These are phyloP conservation scores for Bombus soroeensis DNA, from an alignment of 1,140 invertebrate genomes.

Conservation along the genomic window DNA sequence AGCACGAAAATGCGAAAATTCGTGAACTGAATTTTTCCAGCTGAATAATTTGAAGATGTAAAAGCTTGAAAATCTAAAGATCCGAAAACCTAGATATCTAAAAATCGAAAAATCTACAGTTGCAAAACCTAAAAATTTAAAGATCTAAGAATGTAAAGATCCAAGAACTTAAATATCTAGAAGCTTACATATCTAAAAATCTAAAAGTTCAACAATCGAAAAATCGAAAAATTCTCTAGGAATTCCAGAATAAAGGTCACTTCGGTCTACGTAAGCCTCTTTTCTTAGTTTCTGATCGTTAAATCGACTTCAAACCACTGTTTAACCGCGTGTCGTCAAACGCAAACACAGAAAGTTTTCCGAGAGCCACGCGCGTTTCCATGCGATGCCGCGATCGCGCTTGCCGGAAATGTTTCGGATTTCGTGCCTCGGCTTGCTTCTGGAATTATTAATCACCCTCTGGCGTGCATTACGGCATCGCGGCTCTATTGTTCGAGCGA, in stretches of 20 bases:
- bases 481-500: constrained; percentile 60
- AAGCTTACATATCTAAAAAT: not conserved
- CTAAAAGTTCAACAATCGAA: not conserved
- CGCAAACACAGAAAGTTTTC: not conserved
- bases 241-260: too few relatives aligned
- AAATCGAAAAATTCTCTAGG: too few relatives aligned
- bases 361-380: constrained; percentile 15
- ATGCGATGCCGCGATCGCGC: constrained; percentile 31
- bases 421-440: constrained; percentile 53
- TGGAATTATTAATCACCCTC: constrained; percentile 67
- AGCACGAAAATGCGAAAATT: too few relatives aligned
- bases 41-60: too few relatives aligned
- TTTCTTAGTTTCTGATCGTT: not conserved
- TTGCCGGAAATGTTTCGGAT: constrained; percentile 62
- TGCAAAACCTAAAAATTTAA: too few relatives aligned
- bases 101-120: too few relatives aligned
- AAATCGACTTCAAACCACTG: not conserved
- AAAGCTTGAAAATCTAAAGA: not conserved
- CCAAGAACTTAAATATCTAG: too few relatives aligned
- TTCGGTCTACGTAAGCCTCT: not conserved
- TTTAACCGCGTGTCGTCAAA: not conserved
- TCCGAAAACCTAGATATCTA: too few relatives aligned
- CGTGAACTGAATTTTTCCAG: too few relatives aligned
- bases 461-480: constrained; percentile 62
- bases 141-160: too few relatives aligned